These are phyloP conservation scores for Syritta pipiens DNA, from an alignment of 2,888 invertebrate genomes.

Conservation along the genomic window DNA sequence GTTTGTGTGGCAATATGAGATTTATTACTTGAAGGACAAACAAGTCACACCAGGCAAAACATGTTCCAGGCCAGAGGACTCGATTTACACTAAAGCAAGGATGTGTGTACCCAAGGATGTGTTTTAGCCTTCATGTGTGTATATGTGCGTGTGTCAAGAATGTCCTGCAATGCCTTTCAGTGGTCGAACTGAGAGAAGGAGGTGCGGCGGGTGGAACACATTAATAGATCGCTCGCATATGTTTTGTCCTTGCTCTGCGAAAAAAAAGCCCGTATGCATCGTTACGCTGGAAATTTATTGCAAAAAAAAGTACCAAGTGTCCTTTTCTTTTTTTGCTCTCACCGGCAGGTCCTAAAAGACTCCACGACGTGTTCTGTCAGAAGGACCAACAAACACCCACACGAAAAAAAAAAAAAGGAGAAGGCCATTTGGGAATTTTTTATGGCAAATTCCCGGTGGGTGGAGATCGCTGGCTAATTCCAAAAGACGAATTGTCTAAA, in stretches of 20 bases:
- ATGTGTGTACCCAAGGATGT: slow-evolving; percentile 11
- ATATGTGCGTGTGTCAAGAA: not conserved
- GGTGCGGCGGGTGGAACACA: not conserved
- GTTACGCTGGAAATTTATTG: slow-evolving; percentile 10
- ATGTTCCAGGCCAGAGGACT: slow-evolving; percentile 28
- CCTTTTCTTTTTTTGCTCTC: not conserved
- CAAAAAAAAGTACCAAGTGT: slow-evolving; percentile 14
- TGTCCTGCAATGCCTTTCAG: no score
- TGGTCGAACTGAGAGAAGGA: not conserved
- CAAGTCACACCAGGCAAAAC: slow-evolving; percentile 42
- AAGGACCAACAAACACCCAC: slow-evolving; percentile 1
- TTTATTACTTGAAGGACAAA: slow-evolving; percentile 56
- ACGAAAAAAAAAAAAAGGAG: not conserved
- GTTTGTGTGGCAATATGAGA: slow-evolving; percentile 51
- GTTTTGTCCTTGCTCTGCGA: not conserved
- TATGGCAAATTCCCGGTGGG: slow-evolving; percentile 4
- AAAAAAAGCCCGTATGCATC: not conserved
- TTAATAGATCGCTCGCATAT: slow-evolving; percentile 22
- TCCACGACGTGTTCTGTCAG: not conserved
- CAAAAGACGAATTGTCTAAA: slow-evolving; percentile 42
- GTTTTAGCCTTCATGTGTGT: slow-evolving; percentile 8
- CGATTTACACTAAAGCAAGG: slow-evolving; percentile 11
- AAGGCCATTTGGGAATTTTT: slow-evolving; percentile 20
- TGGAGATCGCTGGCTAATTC: slow-evolving; percentile 32
- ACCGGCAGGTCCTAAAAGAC: not conserved